Evolutionary conservation across 2,888 invertebrate genomes (phyloP).

Genomic region (Sinodicranocentrus sp.): DNA sequence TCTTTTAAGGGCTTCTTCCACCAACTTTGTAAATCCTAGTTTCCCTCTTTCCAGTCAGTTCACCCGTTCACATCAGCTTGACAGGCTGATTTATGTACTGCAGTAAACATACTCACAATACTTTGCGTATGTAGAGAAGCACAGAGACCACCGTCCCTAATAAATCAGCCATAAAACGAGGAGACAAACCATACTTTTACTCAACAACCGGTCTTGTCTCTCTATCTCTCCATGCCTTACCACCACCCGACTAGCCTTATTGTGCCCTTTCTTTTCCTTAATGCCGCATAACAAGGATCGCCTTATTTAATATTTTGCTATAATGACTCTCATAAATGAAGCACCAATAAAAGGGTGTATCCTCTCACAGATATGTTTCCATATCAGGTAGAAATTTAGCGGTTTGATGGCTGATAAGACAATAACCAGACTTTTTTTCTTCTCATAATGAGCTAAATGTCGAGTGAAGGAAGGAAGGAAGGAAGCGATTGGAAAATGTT

Average conservation of each 20-base stretch:
- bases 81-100: slow-evolving; percentile 67
- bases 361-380: neutral
- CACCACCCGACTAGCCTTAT: slow-evolving; percentile 40
- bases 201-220: slow-evolving; percentile 47
- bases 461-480: too few relatives aligned
- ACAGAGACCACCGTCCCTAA: slow-evolving; percentile 65
- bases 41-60: slow-evolving; percentile 60
- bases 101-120: slow-evolving; percentile 52
- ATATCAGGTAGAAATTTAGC: too few relatives aligned
- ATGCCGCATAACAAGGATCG: slow-evolving; percentile 51
- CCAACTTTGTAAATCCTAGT: slow-evolving; percentile 43
- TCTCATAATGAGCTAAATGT: too few relatives aligned
- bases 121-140: slow-evolving; percentile 33
- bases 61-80: slow-evolving; percentile 65
- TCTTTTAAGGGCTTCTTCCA: slow-evolving; percentile 59
- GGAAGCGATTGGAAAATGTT: too few relatives aligned
- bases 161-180: slow-evolving; percentile 68
- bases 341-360: slow-evolving; percentile 1
- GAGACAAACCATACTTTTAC: slow-evolving; percentile 69
- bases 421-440: neutral
- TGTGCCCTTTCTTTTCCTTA: slow-evolving; percentile 50
- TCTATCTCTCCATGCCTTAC: neutral
- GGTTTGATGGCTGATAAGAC: too few relatives aligned
- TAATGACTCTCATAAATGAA: slow-evolving; percentile 12
- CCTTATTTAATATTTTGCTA: neutral